phyloP scores from a whole-genome alignment of 1,140 invertebrate species.

The Trachymyrmex septentrionalis region DNA sequence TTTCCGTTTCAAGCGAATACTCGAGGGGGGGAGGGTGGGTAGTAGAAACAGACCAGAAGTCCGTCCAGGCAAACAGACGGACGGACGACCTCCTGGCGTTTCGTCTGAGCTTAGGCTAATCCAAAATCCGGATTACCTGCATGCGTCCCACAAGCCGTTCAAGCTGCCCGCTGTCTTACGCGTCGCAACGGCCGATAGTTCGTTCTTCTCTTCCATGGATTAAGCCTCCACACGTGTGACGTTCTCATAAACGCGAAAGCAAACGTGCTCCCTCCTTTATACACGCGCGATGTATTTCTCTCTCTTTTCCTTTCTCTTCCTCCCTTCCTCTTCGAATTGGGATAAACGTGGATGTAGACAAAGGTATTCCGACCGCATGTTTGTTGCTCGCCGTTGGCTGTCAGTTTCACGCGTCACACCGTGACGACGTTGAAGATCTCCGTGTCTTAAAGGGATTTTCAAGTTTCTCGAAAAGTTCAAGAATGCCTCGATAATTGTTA shows the following conservation, averaged over 20 bases:
- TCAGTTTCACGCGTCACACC: slow-evolving; percentile 20
- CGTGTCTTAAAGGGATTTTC: background rate
- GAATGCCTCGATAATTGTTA: background rate
- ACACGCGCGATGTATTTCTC: background rate
- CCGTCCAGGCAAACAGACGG: slow-evolving; percentile 13
- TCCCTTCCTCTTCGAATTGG: background rate
- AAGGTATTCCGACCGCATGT: slow-evolving; percentile 37
- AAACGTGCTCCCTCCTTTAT: slow-evolving; percentile 37
- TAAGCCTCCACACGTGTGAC: slow-evolving; percentile 27
- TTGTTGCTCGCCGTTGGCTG: slow-evolving; percentile 11
- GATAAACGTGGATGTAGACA: slow-evolving; percentile 48
- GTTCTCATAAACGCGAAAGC: slow-evolving; percentile 35
- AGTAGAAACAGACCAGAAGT: slow-evolving; percentile 50
- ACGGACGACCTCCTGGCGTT: slow-evolving; percentile 73
- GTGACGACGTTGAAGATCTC: slow-evolving; percentile 17
- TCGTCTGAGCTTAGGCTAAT: slow-evolving; percentile 80
- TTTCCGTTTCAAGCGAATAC: slow-evolving; percentile 73
- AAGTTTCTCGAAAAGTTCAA: background rate
- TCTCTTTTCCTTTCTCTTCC: background rate
- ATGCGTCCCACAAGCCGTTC: slow-evolving; percentile 66
- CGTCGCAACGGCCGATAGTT: slow-evolving; percentile 62
- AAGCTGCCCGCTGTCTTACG: slow-evolving; percentile 79
- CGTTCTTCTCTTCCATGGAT: slow-evolving; percentile 30
- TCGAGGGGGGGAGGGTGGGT: slow-evolving; percentile 47
- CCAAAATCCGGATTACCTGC: slow-evolving; percentile 84